phyloP scores from a whole-genome alignment of 1,140 invertebrate species.

The Drosophila sucinea region DNA sequence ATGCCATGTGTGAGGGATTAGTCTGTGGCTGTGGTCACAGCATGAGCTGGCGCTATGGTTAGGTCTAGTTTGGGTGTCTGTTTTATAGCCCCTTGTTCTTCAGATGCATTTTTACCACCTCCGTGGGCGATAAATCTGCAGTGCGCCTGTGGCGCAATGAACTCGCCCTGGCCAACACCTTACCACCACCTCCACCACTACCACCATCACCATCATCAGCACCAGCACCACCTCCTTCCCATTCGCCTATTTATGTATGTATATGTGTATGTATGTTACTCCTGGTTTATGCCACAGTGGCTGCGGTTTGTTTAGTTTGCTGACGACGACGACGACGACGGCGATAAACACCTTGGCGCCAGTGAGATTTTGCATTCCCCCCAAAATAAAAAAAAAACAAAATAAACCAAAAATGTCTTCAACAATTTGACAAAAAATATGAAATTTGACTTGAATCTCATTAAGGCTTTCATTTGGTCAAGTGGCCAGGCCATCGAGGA shows the following conservation, averaged over 20 bases:
- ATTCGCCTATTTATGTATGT: neutral
- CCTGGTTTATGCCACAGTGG: constrained; percentile 2
- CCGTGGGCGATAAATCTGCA: constrained; percentile 80
- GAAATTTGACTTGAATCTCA: constrained; percentile 20
- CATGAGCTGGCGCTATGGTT: constrained; percentile 72
- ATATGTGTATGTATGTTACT: neutral
- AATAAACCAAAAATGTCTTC: neutral
- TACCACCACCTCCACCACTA: neutral
- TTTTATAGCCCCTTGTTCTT: constrained; percentile 68
- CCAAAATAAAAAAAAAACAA: neutral
- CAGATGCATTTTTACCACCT: constrained; percentile 67
- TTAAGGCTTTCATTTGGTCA: constrained; percentile 42
- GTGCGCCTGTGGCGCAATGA: constrained; percentile 77
- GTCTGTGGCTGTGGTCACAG: constrained; percentile 48
- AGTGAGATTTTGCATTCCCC: constrained; percentile 25
- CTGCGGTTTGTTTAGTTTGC: constrained; percentile 72
- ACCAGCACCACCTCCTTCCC: neutral
- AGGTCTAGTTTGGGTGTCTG: constrained; percentile 65
- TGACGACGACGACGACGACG: constrained; percentile 42
- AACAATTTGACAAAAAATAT: constrained; percentile 41
- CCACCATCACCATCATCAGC: too few species aligned
- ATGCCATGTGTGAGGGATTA: constrained; percentile 60
- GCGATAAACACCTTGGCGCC: constrained; percentile 79
- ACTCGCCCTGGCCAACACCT: constrained; percentile 44
- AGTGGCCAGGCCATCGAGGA: constrained; percentile 27